phyloP scores from a whole-genome alignment of 2,888 invertebrate species.

The Troglohyphantes excavatus region DNA sequence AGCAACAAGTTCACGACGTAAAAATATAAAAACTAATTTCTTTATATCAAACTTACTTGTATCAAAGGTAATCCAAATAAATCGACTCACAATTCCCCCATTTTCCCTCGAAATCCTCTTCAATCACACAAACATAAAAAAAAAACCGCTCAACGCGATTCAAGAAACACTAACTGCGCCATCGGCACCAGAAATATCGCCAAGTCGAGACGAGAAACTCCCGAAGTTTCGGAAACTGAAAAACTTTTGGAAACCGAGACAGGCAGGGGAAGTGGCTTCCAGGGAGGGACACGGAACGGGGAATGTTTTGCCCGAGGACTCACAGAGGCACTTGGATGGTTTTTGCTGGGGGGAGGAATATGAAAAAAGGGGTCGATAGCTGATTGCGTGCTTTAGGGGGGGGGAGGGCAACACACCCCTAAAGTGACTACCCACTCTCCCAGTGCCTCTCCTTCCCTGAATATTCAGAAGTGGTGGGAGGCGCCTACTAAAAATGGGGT shows the following conservation, averaged over 20 bases:
- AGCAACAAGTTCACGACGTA: no score
- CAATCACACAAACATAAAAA: no score
- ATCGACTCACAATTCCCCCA: no score
- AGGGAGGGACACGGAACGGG: neutral
- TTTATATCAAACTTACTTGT: no score
- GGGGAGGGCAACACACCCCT: constrained; percentile 8
- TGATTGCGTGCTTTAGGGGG: constrained; percentile 62
- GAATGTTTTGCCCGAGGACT: neutral
- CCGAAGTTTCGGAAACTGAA: neutral
- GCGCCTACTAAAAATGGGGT: constrained; percentile 1
- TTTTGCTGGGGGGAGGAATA: constrained; percentile 14
- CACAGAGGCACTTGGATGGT: neutral
- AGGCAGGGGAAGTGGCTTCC: no score
- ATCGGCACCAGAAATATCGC: no score
- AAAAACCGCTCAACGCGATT: no score
- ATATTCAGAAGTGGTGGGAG: constrained; percentile 66
- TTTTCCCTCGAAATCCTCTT: no score
- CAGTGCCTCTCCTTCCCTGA: constrained; percentile 35
- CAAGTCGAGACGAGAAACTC: neutral
- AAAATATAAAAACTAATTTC: no score
- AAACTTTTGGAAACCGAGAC: neutral
- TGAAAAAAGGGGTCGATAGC: constrained; percentile 65
- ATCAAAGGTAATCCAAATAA: no score
- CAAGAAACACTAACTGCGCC: no score
- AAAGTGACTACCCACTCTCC: neutral